Base-by-base conservation (phyloP, 2,797 vertebrate genomes). In the Eupleurogrammus muticus region DNA sequence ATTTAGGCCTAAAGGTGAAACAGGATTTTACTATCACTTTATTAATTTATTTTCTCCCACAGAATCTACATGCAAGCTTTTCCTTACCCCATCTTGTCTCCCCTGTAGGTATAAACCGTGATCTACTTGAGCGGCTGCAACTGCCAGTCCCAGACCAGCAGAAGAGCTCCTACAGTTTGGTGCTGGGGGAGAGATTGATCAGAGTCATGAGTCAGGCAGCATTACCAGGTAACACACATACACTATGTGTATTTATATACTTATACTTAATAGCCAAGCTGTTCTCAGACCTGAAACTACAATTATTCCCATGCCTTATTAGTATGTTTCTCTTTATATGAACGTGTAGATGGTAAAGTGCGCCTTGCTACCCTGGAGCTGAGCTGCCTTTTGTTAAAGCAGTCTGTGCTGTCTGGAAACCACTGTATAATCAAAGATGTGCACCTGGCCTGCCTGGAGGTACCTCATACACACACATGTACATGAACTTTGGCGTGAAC, bases 371-470 rank as follows among this genome's bases (percentile, higher is more conserved):
- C 98, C 0, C 82, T 99, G 85, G 98, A 99, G 85, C 95, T 99
- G 34, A 95, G 94, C 88, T 99, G 98, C 83, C 91, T 99, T 3
- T 93, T 99, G 58, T 82, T 99, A 28, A 99, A 97, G 87, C 97
- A 97, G 86, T 96, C 98, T 0, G 98, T 99, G 6, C 89, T 97
- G 42, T 94, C 95, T 57, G 93, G 91, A 77, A 87, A 59, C 1
- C 81, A 90, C 69, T 98, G 97, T 60, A 94, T 98, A 74, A 96
- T 99, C 75, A 99, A 98, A 88, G 97, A 96, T 0, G 94, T 99
- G 50, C 98, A 99, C 74, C 93, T 99, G 75, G 97, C 97, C 81
- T 99, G 98, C 74, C 87, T 99, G 70, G 98, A 99, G 95, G 98
- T 99, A 85, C 19, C 42, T 0, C 53, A 50, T 60, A 44, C 57